Percentiles rank a stretch among this genome's conserved stretches.
Evolutionary conservation across 1,140 invertebrate species (phyloP).

Genomic region (Hydropsyche tenuis): DNA sequence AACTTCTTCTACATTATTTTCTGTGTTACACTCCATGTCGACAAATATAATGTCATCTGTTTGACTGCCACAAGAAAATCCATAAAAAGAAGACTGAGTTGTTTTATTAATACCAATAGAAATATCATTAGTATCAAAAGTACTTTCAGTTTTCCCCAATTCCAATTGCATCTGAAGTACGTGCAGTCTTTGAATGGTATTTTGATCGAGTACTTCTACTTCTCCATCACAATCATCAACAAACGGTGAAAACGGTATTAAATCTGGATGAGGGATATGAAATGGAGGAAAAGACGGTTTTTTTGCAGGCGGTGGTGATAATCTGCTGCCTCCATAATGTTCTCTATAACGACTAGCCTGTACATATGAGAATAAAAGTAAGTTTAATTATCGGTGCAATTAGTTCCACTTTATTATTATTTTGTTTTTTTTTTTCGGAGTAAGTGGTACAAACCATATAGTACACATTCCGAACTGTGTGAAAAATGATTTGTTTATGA

Average conservation of each 20-base stretch:
- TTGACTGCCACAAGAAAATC: slow-evolving; percentile 58
- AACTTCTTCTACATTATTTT: slow-evolving; percentile 55
- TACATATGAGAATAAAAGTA: slow-evolving; percentile 49
- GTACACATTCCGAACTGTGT: no score
- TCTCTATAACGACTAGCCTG: slow-evolving; percentile 61
- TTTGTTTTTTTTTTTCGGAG: no score
- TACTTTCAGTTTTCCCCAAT: slow-evolving; percentile 56
- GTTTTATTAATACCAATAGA: slow-evolving; percentile 56
- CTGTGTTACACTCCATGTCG: slow-evolving; percentile 57
- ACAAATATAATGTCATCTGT: slow-evolving; percentile 57
- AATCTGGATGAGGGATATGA: slow-evolving; percentile 49
- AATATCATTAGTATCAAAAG: slow-evolving; percentile 55
- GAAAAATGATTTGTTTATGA: no score
- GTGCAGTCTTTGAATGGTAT: slow-evolving; percentile 52
- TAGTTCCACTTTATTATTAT: no score
- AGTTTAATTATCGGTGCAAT: no score
- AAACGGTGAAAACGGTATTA: slow-evolving; percentile 52
- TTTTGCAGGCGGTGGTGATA: slow-evolving; percentile 53
- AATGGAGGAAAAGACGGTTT: slow-evolving; percentile 40
- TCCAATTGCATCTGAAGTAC: slow-evolving; percentile 59
- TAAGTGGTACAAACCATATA: no score
- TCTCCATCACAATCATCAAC: slow-evolving; percentile 43
- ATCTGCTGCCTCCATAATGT: slow-evolving; percentile 56
- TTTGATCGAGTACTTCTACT: slow-evolving; percentile 52
- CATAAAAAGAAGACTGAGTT: slow-evolving; percentile 56